A percentile compares a stretch with the other conserved stretches of the same genome.
phyloP scores from a whole-genome alignment of 2,113 vertebrate genomes.

The Ageneiosus marmoratus region DNA sequence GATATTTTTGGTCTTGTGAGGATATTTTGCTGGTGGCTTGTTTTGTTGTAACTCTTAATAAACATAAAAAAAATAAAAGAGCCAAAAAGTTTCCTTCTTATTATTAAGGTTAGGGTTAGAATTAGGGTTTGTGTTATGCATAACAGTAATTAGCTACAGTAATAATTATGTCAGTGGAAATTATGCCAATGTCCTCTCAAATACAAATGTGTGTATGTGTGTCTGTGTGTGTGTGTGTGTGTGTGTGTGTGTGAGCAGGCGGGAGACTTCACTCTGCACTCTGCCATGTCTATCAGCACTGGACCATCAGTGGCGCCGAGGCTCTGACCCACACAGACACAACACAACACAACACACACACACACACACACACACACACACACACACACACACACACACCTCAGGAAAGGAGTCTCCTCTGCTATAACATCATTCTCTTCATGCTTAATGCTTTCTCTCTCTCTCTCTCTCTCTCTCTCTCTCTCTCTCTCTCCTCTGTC shows the following conservation, averaged over 20 bases:
- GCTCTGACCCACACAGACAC: constrained; percentile 68
- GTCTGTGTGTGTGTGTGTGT: constrained; percentile 7
- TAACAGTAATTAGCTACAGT: no score
- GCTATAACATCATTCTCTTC: background rate
- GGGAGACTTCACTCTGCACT: constrained; percentile 66
- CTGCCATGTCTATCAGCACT: constrained; percentile 65
- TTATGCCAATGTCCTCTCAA: no score
- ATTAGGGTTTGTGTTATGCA: no score
- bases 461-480: background rate
- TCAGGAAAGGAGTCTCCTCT: background rate
- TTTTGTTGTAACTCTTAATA: no score
- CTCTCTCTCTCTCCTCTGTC: background rate
- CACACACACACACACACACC: constrained; percentile 4
- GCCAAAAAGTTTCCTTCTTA: no score
- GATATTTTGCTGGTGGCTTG: no score
- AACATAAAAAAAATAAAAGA: no score
- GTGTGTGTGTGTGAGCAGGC: constrained; percentile 59
- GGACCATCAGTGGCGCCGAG: constrained; percentile 69
- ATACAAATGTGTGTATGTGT: no score
- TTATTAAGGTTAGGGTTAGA: no score
- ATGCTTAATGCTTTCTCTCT: background rate
- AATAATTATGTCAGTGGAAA: no score
- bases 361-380: constrained; percentile 71
- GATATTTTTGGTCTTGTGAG: no score
- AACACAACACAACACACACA: no score